These are phyloP conservation scores for Corythoichthys intestinalis DNA, from an alignment of 2,113 vertebrate genomes.

Conservation along the genomic window DNA sequence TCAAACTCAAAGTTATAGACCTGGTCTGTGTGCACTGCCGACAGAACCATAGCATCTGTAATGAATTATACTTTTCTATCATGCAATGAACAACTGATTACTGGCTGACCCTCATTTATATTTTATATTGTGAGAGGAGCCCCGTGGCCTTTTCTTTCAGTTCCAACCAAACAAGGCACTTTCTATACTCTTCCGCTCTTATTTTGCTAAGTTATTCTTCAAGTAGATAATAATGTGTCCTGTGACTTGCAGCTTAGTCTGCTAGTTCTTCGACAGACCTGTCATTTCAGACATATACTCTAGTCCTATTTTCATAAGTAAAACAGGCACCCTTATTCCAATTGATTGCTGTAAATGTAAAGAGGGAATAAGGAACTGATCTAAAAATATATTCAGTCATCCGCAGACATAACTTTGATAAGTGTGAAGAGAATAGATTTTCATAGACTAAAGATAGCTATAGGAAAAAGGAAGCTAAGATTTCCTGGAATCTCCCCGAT, in stretches of 20 bases:
- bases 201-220: conserved; percentile 64
- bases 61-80: conserved; percentile 16
- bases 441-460: background rate
- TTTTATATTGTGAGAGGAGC: conserved; percentile 25
- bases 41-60: conserved; percentile 20
- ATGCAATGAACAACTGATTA: conserved; percentile 53
- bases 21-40: conserved; percentile 10
- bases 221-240: conserved; percentile 55
- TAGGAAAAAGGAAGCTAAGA: background rate
- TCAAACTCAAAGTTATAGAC: conserved; percentile 19
- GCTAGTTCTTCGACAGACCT: conserved; percentile 43
- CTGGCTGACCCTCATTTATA: conserved; percentile 27
- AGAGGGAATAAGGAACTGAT: background rate
- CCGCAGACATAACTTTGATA: background rate
- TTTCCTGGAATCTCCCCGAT: background rate
- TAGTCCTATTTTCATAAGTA: conserved; percentile 50
- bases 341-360: conserved; percentile 1
- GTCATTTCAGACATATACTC: conserved; percentile 46
- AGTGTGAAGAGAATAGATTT: background rate
- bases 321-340: background rate
- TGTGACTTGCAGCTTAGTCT: conserved; percentile 46
- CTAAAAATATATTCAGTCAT: background rate
- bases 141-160: conserved; percentile 35
- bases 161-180: conserved; percentile 21
- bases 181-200: conserved; percentile 14